Evolutionary conservation across 2,113 vertebrate species (phyloP).

Genomic region (Takifugu flavidus): DNA sequence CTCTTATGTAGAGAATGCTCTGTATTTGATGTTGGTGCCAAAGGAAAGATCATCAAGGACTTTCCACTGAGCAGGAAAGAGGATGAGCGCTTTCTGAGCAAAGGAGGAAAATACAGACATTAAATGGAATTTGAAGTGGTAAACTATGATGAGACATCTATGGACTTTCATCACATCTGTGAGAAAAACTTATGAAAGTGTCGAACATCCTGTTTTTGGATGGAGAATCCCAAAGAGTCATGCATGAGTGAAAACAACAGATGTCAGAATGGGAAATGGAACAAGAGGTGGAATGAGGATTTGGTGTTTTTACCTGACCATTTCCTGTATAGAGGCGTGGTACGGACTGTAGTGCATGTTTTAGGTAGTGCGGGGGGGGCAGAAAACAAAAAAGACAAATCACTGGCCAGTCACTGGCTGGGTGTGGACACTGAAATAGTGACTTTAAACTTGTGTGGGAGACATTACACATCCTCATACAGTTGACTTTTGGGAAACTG

Average conservation of each 20-base stretch:
- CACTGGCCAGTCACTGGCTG: constrained; percentile 18
- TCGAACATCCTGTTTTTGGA: constrained; percentile 37
- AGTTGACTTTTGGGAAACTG: background rate
- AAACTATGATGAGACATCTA: constrained; percentile 34
- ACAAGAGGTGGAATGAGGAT: constrained; percentile 32
- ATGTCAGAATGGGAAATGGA: constrained; percentile 46
- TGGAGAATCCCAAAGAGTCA: constrained; percentile 45
- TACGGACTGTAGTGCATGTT: constrained; percentile 66
- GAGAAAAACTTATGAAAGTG: constrained; percentile 16
- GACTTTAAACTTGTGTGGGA: constrained; percentile 1
- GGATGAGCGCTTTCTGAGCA: constrained; percentile 35
- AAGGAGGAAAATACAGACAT: constrained; percentile 37
- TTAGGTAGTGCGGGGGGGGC: constrained; percentile 39
- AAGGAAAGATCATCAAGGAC: constrained; percentile 45
- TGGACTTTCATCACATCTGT: constrained; percentile 10
- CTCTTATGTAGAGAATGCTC: no score
- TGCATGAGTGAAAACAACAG: constrained; percentile 54
- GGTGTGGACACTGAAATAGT: constrained; percentile 4
- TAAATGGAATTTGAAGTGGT: constrained; percentile 31
- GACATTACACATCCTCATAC: background rate
- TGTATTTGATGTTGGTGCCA: constrained; percentile 15
- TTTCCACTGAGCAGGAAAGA: constrained; percentile 54
- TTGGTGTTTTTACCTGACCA: constrained; percentile 67
- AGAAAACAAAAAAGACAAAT: constrained; percentile 53
- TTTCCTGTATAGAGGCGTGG: constrained; percentile 77